phyloP scores from a whole-genome alignment of 1,140 invertebrate genomes.

The Magallana gigas region DNA sequence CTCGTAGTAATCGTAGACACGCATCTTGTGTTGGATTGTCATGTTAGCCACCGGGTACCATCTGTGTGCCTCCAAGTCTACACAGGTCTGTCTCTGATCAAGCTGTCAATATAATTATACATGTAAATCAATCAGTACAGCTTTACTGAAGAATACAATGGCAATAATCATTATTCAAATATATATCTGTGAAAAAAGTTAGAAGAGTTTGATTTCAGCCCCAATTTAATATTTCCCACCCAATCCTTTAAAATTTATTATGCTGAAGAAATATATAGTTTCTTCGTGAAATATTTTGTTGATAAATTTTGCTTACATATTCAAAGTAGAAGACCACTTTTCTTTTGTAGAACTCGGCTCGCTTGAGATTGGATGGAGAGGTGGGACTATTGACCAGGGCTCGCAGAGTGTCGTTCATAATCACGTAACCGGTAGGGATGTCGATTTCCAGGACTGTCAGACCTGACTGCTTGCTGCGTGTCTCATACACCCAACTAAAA shows the following conservation, averaged over 20 bases:
- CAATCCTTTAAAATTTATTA: too few relatives aligned
- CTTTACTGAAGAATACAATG: not conserved
- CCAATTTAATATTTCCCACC: too few relatives aligned
- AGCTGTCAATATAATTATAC: slow-evolving; percentile 64
- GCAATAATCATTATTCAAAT: not conserved
- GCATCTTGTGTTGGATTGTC: slow-evolving; percentile 92
- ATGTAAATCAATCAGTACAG: not conserved
- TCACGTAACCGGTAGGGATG: slow-evolving; percentile 95
- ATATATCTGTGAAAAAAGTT: not conserved
- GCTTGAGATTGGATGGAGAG: slow-evolving; percentile 88
- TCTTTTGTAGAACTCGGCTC: slow-evolving; percentile 89
- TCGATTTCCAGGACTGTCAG: slow-evolving; percentile 94
- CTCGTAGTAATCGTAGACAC: slow-evolving; percentile 97
- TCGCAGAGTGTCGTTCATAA: slow-evolving; percentile 94
- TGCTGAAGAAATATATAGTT: too few relatives aligned
- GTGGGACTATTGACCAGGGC: slow-evolving; percentile 86
- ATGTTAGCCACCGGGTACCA: slow-evolving; percentile 98
- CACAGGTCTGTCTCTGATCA: slow-evolving; percentile 85
- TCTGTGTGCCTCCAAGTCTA: slow-evolving; percentile 94
- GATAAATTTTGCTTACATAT: slow-evolving; percentile 84
- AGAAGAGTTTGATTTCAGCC: too few relatives aligned
- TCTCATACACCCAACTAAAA: slow-evolving; percentile 71
- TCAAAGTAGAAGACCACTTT: slow-evolving; percentile 96
- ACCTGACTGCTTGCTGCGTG: slow-evolving; percentile 81
- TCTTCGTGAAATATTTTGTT: too few relatives aligned